A percentile compares a stretch with the other conserved stretches of the same genome.
These are phyloP conservation scores for Alitta virens DNA, from an alignment of 2,888 invertebrate species.

Conservation along the genomic window DNA sequence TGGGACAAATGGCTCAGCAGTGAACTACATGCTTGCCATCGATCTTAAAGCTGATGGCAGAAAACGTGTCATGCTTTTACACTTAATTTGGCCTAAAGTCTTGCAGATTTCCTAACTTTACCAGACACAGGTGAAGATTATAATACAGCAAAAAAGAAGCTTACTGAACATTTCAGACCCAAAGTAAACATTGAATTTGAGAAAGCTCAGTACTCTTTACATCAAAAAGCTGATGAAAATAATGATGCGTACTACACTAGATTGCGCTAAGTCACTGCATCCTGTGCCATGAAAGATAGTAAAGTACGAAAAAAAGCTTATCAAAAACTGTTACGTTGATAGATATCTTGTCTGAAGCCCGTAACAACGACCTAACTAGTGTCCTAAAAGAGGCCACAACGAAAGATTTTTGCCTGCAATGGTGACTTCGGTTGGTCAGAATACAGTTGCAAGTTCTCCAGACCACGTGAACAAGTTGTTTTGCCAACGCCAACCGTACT, in stretches of 20 bases:
- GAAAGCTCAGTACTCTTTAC: not conserved
- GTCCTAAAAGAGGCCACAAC: no score
- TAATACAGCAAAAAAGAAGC: not conserved
- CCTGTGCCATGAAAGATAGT: not conserved
- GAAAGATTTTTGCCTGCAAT: no score
- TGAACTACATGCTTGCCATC: no score
- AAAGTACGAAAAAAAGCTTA: not conserved
- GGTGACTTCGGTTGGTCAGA: no score
- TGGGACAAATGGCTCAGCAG: not conserved
- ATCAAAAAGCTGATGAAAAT: not conserved
- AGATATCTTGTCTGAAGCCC: not conserved
- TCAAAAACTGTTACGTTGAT: not conserved
- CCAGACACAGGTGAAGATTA: not conserved
- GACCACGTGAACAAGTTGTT: no score
- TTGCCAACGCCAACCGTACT: not conserved
- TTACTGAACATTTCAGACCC: not conserved
- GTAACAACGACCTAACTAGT: not conserved
- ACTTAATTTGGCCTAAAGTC: not conserved
- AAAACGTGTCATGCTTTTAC: not conserved
- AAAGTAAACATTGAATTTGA: no score
- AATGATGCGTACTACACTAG: not conserved
- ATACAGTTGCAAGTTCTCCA: no score
- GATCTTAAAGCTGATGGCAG: not conserved
- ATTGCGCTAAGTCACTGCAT: not conserved
- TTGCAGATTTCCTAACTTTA: not conserved